phyloP scores from a whole-genome alignment of 2,113 vertebrate genomes.

The Heterotis niloticus region DNA sequence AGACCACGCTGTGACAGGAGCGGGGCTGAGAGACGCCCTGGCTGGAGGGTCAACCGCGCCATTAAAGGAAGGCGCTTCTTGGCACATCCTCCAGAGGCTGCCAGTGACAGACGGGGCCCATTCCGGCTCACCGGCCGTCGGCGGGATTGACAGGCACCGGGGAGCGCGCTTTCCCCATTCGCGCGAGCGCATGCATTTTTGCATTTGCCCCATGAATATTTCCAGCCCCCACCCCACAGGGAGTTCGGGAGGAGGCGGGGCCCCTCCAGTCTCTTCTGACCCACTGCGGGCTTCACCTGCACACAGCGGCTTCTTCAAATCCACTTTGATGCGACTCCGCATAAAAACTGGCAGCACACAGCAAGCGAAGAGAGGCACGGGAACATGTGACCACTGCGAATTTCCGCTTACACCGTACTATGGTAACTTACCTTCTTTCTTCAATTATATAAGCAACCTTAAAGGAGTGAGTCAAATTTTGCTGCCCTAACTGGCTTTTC shows the following conservation, averaged over 20 bases:
- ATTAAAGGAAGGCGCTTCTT: background rate
- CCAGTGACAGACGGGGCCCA: background rate
- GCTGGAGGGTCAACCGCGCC: background rate
- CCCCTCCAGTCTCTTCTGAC: background rate
- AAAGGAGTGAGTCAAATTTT: background rate
- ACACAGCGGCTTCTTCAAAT: no score
- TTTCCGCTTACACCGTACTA: background rate
- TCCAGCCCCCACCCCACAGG: background rate
- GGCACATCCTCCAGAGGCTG: background rate
- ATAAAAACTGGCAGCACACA: no score
- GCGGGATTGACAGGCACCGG: background rate
- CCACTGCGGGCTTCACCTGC: background rate
- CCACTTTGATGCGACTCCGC: no score
- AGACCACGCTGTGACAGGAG: background rate
- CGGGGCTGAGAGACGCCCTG: background rate
- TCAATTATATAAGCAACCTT: background rate
- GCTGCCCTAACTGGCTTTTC: conserved; percentile 14
- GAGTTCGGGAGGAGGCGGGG: background rate
- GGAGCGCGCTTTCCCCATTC: background rate
- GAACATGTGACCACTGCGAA: background rate
- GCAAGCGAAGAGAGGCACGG: background rate
- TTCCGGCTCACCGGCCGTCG: background rate
- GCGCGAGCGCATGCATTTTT: background rate
- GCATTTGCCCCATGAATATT: background rate
- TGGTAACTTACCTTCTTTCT: background rate